Base-by-base conservation (phyloP, 2,888 invertebrate genomes). In the Rhamnusium bicolor region DNA sequence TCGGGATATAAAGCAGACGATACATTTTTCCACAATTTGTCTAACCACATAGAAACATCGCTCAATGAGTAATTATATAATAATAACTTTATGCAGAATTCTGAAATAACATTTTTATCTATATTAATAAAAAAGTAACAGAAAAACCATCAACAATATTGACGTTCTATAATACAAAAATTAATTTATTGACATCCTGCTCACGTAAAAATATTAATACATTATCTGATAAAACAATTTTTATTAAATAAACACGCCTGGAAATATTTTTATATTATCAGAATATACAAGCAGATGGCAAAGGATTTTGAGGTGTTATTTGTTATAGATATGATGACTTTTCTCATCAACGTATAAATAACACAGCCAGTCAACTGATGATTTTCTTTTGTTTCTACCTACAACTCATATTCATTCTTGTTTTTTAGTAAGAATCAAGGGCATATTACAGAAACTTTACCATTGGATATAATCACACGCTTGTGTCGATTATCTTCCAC, bases 151-250 rank as follows among this genome's bases (percentile, higher is more conserved):
- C 56, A 21, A 67, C 32, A 66, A 67, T 61, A 32, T 32, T 21
- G 61, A 46, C 61, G n/a, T 61, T 46, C 61, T 40, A 12, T 61
- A 61, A 61, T 56, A 16, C 56, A 19, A 46, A 67, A 56, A 56
- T 67, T 67, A 67, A 67, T 67, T 67, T 65, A 19, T 10, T 53
- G 32, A 63, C 29, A 51, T 53, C 51, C 46, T 24, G 56, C 24
- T 40, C 21, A n/a, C 56, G 67, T 56, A 21, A 32, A 67, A 56
- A 67, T 67, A 67, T 54, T 40, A 46, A 46, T 40, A 32, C 40
- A 12, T 67, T 67, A 67, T 67, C 67, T 56, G 54, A 67, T 56
- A 46, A 46, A 61, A 21, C 16, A 8, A 56, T 24, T 67, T 67
- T 46, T 12, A 54, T 21, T 56, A 24, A 10, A 21, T 46, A 56